Conservation (phyloP, 2,113 vertebrate species). For the Calidris pygmaea region DNA sequence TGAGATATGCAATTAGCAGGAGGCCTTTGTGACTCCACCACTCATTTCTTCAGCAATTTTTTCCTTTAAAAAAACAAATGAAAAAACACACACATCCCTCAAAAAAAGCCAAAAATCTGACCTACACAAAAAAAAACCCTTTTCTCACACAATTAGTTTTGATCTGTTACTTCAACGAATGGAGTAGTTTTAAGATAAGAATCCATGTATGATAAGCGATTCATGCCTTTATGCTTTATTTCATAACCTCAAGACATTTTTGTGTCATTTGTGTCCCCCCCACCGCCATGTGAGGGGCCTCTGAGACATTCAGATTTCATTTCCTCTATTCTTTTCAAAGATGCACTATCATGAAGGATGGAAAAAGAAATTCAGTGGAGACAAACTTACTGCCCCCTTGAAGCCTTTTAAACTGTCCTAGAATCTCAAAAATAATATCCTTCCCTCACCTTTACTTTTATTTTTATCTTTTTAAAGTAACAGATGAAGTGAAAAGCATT, state of each 20-base stretch:
- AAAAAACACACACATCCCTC: accelerated
- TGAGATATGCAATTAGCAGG: neutral
- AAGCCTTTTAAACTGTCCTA: neutral
- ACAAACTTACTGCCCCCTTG: neutral
- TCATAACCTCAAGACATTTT: neutral
- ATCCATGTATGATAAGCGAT: neutral
- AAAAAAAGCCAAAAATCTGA: neutral
- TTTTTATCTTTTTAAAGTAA: neutral
- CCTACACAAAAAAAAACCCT: neutral
- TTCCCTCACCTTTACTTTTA: neutral
- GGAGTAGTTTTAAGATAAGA: neutral
- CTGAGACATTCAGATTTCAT: neutral
- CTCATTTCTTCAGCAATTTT: neutral
- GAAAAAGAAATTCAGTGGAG: neutral
- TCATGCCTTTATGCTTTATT: neutral
- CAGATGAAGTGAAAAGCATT: neutral
- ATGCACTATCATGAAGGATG: neutral
- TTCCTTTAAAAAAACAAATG: neutral
- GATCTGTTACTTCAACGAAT: neutral
- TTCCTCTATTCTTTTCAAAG: neutral
- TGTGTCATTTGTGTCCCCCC: too few species aligned
- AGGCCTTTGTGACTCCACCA: neutral
- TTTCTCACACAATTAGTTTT: neutral
- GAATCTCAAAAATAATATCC: neutral
- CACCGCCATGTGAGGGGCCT: neutral